Percentiles rank a stretch among this genome's conserved stretches.
These are phyloP conservation scores for Lagorchestes hirsutus DNA, from an alignment of 2,797 vertebrate genomes.

Conservation along the genomic window DNA sequence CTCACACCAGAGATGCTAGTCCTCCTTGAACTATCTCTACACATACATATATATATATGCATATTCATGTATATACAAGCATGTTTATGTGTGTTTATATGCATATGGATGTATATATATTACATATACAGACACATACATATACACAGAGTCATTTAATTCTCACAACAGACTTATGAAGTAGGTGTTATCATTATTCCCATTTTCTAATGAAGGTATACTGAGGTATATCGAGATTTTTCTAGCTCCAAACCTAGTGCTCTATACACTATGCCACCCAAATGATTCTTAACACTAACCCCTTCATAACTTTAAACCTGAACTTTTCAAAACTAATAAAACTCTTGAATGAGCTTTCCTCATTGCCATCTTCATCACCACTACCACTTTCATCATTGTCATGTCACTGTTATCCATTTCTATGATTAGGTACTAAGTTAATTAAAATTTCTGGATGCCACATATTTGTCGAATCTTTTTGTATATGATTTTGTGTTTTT, in stretches of 20 bases:
- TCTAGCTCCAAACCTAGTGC: neutral
- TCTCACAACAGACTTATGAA: neutral
- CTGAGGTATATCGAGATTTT: neutral
- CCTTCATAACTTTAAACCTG: neutral
- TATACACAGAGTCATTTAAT: too few relatives aligned
- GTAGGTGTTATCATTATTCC: neutral
- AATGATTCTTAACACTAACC: neutral
- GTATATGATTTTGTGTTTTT: neutral
- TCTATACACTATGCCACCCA: neutral
- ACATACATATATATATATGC: too few relatives aligned
- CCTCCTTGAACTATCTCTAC: too few relatives aligned
- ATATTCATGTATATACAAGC: too few relatives aligned
- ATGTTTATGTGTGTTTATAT: too few relatives aligned
- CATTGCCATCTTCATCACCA: neutral
- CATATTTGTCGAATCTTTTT: neutral
- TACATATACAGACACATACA: too few relatives aligned
- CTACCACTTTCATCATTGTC: neutral
- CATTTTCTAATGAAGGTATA: neutral
- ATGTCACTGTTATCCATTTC: neutral
- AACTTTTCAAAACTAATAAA: neutral
- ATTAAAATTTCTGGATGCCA: neutral
- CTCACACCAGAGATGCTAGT: neutral
- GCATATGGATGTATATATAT: too few relatives aligned
- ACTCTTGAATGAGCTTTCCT: neutral
- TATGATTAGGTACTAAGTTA: neutral